Conservation (phyloP, 2,113 vertebrate genomes). For the Caracal caracal region DNA sequence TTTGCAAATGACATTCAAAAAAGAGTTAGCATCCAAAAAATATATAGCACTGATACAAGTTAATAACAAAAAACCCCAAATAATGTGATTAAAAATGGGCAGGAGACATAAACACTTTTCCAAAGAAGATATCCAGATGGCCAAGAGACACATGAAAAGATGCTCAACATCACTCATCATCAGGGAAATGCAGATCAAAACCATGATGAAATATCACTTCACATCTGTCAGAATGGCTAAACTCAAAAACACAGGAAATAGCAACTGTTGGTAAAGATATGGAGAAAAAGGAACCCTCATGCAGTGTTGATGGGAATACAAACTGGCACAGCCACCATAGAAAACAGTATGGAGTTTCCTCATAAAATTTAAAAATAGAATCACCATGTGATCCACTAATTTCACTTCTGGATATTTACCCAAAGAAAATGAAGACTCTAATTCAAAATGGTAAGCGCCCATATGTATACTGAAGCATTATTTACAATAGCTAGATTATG, state of each 20-base stretch:
- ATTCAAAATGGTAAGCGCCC: background rate
- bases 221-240: background rate
- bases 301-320: background rate
- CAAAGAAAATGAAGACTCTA: background rate
- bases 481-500: background rate
- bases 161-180: background rate
- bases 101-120: background rate
- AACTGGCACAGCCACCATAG: background rate
- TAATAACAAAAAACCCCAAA: background rate
- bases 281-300: background rate
- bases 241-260: background rate
- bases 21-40: background rate
- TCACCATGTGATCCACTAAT: background rate
- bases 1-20: background rate
- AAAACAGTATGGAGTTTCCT: background rate
- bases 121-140: background rate
- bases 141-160: background rate
- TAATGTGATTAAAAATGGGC: background rate
- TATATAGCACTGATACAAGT: background rate
- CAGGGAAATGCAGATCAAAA: background rate
- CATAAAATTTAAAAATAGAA: background rate
- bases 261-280: background rate
- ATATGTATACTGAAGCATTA: background rate
- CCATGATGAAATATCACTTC: background rate
- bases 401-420: background rate